Base-by-base conservation (phyloP, 2,888 invertebrate genomes). In the Drosophila pseudotalamancana region DNA sequence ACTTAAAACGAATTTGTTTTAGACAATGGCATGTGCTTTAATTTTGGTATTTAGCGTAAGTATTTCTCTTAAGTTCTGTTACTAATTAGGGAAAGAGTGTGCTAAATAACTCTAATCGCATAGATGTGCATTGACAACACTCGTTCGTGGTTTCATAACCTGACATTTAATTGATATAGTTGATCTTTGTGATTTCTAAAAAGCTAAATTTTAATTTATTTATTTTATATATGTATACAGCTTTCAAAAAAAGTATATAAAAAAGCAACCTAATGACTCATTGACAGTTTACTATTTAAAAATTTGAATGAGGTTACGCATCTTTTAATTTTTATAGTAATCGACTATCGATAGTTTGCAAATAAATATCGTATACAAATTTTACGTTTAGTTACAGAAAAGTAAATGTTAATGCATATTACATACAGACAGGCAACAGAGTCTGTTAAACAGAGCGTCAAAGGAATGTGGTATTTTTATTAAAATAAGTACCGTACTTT, bases 41-140 rank as follows among this genome's bases (percentile, higher is more conserved):
- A 57, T 72, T 64, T 49, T 49, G 84, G 77, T 81, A 80, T 80
- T 84, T 84, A 75, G 75, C 53, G 21, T 65, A 84, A 77, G 60
- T 77, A 68, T 66, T 62, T 80, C 35, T 50, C 29, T 37, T 57
- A 62, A 72, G 77, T 59, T 69, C 63, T 75, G 49, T 60, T 48
- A 65, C 56, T 75, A 80, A 77, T 83, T 77, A 42, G 64, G 66
- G 60, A 80, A 70, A 72, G 46, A 49, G 63, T 81, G 79, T 62
- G 51, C 79, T 75, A 80, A 80, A 80, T 80, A 80, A 39, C 69
- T 77, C 14, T 32, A 63, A 29, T 39, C 32, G 9, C 11, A 59
- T 42, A 42, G 40, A 45, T 56, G 31, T 29, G 43, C 48, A 45
- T 14, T 29, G 45, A 18, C 50, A 50, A 2, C 35, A 21, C n/a